These are phyloP conservation scores for Ifrita kowaldi DNA, from an alignment of 2,113 vertebrate species.

Conservation along the genomic window DNA sequence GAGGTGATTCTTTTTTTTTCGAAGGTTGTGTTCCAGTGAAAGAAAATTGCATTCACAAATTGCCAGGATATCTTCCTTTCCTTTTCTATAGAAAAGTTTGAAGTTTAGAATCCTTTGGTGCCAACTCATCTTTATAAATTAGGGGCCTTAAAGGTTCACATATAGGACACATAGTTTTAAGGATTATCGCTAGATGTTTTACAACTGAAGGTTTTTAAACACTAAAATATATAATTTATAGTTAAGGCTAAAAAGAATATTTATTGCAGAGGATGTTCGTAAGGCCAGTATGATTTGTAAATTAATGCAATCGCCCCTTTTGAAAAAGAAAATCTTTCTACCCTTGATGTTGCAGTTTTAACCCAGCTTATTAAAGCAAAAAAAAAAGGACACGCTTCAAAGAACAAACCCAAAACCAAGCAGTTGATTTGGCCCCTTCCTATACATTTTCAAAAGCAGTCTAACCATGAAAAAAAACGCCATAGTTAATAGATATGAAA, in stretches of 20 bases:
- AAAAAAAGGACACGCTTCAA: constrained; percentile 27
- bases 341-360: constrained; percentile 51
- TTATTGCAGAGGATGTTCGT: constrained; percentile 82
- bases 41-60: constrained; percentile 52
- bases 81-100: constrained; percentile 64
- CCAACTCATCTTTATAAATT: constrained; percentile 70
- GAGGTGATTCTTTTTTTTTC: constrained; percentile 29
- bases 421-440: constrained; percentile 27
- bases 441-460: constrained; percentile 33
- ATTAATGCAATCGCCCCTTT: constrained; percentile 71
- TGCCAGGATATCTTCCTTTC: constrained; percentile 64
- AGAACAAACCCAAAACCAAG: constrained; percentile 29
- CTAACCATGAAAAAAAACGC: constrained; percentile 56
- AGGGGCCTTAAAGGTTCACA: constrained; percentile 67
- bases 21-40: constrained; percentile 69
- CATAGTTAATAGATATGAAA: constrained; percentile 66
- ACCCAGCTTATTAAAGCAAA: constrained; percentile 37
- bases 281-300: constrained; percentile 83
- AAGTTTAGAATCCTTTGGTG: constrained; percentile 68
- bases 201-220: constrained; percentile 79
- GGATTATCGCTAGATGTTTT: constrained; percentile 70
- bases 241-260: constrained; percentile 85
- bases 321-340: constrained; percentile 23
- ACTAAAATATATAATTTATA: constrained; percentile 87
- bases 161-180: constrained; percentile 66